Evolutionary conservation across 2,113 vertebrate genomes (phyloP), one percentile per base, ranked within the genome.

Genomic region (Chaetura pelagica): DNA sequence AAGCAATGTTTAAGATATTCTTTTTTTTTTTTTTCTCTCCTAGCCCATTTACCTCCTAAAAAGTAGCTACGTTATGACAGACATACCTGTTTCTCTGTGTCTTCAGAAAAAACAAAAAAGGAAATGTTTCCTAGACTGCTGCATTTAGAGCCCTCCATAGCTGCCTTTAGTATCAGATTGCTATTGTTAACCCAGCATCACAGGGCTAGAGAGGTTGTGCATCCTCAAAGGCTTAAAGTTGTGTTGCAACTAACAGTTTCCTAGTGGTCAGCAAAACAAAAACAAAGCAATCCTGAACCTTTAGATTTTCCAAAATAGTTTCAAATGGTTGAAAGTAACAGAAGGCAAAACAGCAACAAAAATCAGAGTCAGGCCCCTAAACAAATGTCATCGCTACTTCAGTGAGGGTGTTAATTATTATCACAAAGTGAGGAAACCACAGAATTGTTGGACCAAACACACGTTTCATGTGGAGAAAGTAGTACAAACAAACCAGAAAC

Each of bases 351-450:
- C 52, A 86, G 76, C 64, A 90, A 92, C 42, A 96, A 93, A 95
- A 93, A 88, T 93, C 93, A 71, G 82, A 92, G 35, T 95, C 90
- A 93, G 62, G 78, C 80, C 83, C 73, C 77, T 90, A 92, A 95
- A 96, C 68, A 92, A 94, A 92, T 88, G 93, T 95, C 91, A 96
- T 90, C 93, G 54, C 90, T 74, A 74, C 87, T 96, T 96, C 80
- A 93, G 71, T 83, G 71, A 96, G 94, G 82, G 92, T 94, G 93
- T 92, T 97, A 96, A 96, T 97, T 96, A 96, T 94, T 94, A 96
- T 97, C 90, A 96, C 89, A 84, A 95, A 97, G 86, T 96, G 92
- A 96, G 87, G 92, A 97, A 97, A 97, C 96, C 94, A 89, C 96
- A 96, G 84, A 93, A 93, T 75, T 87, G 67, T 92, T 96, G 95